Conservation (phyloP, 2,888 invertebrate genomes). For the Drosophila barbarae region DNA sequence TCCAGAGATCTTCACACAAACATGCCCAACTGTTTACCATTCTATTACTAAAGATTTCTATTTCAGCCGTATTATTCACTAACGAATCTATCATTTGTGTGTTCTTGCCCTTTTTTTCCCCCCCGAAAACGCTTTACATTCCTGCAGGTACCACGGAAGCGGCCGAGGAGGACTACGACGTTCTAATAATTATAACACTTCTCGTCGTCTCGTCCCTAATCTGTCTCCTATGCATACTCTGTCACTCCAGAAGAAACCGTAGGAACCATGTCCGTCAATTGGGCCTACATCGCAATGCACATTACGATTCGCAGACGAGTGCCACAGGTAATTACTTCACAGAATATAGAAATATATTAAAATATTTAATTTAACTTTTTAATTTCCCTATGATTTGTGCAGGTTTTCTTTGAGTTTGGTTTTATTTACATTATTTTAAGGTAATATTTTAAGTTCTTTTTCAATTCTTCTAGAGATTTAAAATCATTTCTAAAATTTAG, state of each 20-base stretch:
- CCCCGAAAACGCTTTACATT: slow-evolving; percentile 12
- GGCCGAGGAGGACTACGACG: slow-evolving; percentile 80
- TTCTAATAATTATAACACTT: slow-evolving; percentile 80
- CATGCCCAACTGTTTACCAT: slow-evolving; percentile 10
- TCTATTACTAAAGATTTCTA: background rate
- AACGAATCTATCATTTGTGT: slow-evolving; percentile 27
- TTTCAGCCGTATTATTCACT: slow-evolving; percentile 21
- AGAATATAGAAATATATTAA: background rate
- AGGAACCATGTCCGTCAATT: slow-evolving; percentile 79
- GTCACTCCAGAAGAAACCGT: slow-evolving; percentile 81
- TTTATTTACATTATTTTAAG: slow-evolving; percentile 42
- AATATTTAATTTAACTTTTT: no score
- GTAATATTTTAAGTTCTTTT: slow-evolving; percentile 27
- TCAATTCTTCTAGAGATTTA: rapidly evolving
- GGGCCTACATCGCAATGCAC: slow-evolving; percentile 80
- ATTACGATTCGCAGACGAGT: slow-evolving; percentile 80
- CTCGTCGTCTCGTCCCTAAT: slow-evolving; percentile 81
- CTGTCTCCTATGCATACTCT: slow-evolving; percentile 81
- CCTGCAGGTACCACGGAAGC: slow-evolving; percentile 79
- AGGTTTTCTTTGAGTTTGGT: slow-evolving; percentile 64
- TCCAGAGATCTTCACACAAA: slow-evolving; percentile 20
- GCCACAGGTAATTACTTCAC: slow-evolving; percentile 76
- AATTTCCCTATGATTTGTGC: slow-evolving; percentile 40
- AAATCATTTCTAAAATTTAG: background rate
- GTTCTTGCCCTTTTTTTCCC: slow-evolving; percentile 31